Base-by-base conservation (phyloP, 2,113 vertebrate species). In the Charadrius vociferus region DNA sequence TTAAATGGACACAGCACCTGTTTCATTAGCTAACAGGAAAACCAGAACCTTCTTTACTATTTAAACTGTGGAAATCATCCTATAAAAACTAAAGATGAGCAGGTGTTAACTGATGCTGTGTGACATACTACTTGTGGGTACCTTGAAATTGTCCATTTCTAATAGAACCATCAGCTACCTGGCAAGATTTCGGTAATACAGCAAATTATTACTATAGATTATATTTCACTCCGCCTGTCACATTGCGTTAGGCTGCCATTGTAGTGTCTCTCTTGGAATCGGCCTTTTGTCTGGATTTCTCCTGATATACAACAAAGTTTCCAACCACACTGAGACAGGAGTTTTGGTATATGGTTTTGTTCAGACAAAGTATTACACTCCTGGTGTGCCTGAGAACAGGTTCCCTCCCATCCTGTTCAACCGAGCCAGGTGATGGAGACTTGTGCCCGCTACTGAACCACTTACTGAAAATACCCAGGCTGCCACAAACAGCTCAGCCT, bases 261-360 rank as follows among this genome's bases (percentile, higher is more conserved):
- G 30, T 27, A 72, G 68, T 37, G 52, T 49, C 86, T 95, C 47
- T 92, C 43, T 84, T 95, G 85, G 80, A 95, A 81, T 52, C 36
- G 30, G 32, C 67, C 47, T 78, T 86, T 94, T 62, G 72, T 86
- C 91, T 92, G 86, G 78, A 52, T 91, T 91, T 95, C 86, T 93
- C 56, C 59, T 68, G 58, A 79, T 68, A 21, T 10, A 56, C 58
- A 89, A 20, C 36, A 72, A 78, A 71, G 47, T 95, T 95, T 97
- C 91, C 86, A 89, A 32, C 81, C 88, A 81, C 68, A 68, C 8
- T 45, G 86, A 93, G 80, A 61, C 29, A 49, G 63, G 61, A 74
- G 37, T 84, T 95, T 65, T 32, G 79, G 71, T 56, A 16, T 75
- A 65, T 43, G 77, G 12, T 68, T 93, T 78, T 75, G 17, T 61